These are phyloP conservation scores for Corythornis leucogaster DNA, from an alignment of 2,797 vertebrate genomes.

Conservation along the genomic window DNA sequence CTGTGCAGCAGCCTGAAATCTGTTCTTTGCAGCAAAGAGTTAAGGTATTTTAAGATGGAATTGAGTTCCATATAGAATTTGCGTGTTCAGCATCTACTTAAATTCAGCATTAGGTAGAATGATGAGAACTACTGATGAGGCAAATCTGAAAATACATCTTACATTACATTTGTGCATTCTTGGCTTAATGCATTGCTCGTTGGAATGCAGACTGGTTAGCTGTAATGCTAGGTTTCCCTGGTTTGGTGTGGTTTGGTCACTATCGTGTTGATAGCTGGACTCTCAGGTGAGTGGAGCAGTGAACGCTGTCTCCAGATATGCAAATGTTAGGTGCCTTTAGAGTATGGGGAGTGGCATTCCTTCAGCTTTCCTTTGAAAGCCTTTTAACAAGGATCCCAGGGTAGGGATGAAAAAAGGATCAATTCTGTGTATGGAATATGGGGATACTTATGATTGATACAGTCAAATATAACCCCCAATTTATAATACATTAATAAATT, in stretches of 20 bases:
- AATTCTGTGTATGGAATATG: not conserved
- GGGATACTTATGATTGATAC: not conserved
- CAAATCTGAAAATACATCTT: not conserved
- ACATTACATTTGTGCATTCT: not conserved
- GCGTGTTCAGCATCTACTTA: not conserved
- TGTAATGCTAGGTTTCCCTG: not conserved
- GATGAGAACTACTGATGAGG: not conserved
- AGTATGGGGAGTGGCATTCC: not conserved
- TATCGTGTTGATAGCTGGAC: not conserved
- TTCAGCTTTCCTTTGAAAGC: not conserved
- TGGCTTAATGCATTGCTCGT: not conserved
- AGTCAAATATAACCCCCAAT: not conserved
- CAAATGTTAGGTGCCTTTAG: not conserved
- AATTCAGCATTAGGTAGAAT: not conserved
- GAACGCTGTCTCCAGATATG: not conserved
- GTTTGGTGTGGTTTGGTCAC: not conserved
- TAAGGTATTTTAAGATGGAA: not conserved
- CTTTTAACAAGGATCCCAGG: not conserved
- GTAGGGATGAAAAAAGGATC: not conserved
- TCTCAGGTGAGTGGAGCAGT: not conserved
- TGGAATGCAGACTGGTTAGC: not conserved
- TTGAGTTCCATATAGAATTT: not conserved
- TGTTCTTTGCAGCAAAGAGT: not conserved
- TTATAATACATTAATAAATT: not conserved
- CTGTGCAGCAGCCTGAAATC: not conserved